Conservation (phyloP, 2,797 vertebrate species). For the Epinephelus malabaricus region DNA sequence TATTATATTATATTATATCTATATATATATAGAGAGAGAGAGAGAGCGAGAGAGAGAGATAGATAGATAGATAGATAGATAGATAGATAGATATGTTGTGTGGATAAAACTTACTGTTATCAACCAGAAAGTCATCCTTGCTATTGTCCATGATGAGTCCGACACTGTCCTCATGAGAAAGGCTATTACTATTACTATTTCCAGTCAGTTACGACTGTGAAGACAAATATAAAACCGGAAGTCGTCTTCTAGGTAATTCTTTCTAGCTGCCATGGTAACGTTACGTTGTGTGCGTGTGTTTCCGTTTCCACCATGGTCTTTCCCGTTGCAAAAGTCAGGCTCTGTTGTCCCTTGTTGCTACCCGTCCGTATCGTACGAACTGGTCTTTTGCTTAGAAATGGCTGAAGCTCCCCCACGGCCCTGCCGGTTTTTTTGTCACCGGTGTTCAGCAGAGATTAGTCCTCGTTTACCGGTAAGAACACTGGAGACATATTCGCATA, state of each 20-base stretch:
- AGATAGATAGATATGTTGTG: too few species aligned
- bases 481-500: not conserved
- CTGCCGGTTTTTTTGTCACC: conserved; percentile 95
- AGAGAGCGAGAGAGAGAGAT: too few species aligned
- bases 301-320: conserved; percentile 23
- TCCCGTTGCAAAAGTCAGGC: conserved; percentile 17
- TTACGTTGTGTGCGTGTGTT: not conserved
- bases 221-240: conserved; percentile 19
- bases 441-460: conserved; percentile 92
- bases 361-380: conserved; percentile 55
- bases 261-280: conserved; percentile 14
- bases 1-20: too few species aligned
- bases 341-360: conserved; percentile 70
- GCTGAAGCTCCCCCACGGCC: conserved; percentile 93
- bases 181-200: too few species aligned
- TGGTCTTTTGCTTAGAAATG: conserved; percentile 81
- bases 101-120: too few species aligned
- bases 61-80: too few species aligned
- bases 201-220: not conserved
- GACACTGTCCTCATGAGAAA: too few species aligned
- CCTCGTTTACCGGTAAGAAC: conserved; percentile 92
- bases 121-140: too few species aligned
- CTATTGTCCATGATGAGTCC: too few species aligned
- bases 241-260: not conserved
- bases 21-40: too few species aligned